phyloP scores from a whole-genome alignment of 35 echinoderm and acorn worm genomes.

The Diadema setosum region DNA sequence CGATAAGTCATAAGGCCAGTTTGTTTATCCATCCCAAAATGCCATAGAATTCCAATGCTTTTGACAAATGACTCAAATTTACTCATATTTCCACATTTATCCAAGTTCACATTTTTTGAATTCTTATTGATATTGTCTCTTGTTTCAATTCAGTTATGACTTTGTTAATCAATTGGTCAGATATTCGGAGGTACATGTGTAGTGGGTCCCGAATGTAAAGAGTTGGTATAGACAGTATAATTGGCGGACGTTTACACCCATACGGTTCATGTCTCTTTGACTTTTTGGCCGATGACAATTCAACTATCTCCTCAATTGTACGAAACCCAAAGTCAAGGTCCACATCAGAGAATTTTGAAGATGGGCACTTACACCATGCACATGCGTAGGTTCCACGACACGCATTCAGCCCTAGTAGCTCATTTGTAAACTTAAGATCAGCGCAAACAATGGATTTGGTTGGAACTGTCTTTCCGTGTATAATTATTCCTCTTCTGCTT shows the following conservation, averaged over 20 bases:
- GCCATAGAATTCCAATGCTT: conserved; percentile 3
- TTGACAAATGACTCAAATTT: conserved; percentile 9
- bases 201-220: background rate
- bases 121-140: conserved; percentile 13
- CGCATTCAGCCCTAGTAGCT: background rate
- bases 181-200: conserved; percentile 8
- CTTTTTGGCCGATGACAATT: background rate
- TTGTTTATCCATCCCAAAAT: conserved; percentile 12
- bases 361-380: background rate
- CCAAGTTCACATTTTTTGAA: background rate
- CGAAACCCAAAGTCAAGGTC: background rate
- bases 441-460: background rate
- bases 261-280: background rate
- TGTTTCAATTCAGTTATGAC: conserved; percentile 25
- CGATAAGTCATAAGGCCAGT: background rate
- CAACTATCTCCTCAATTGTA: background rate
- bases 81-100: conserved; percentile 13
- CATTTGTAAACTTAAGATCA: background rate
- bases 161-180: background rate
- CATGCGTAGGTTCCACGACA: background rate
- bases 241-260: background rate
- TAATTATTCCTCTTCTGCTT: background rate
- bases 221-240: background rate
- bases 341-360: background rate
- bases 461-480: background rate